Evolutionary conservation across 2,888 invertebrate species (phyloP).

Genomic region (Colostygia pectinataria): DNA sequence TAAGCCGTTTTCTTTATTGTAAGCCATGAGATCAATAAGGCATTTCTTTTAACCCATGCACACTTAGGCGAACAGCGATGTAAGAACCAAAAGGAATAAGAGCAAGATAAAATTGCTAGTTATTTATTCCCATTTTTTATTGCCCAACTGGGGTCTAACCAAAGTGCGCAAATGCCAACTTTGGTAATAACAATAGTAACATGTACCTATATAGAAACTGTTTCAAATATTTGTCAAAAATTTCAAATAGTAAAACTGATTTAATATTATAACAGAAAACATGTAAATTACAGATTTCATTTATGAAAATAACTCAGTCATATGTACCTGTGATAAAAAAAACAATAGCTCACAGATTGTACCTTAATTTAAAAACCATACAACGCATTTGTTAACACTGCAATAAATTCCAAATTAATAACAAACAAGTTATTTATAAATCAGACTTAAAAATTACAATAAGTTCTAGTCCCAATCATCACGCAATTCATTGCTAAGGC

Average conservation of each 20-base stretch:
- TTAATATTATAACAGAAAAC: neutral
- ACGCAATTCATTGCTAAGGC: conserved; percentile 8
- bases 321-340: neutral
- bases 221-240: conserved; percentile 7
- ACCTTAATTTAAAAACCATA: neutral
- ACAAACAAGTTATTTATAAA: conserved; percentile 21
- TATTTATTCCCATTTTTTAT: no score
- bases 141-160: neutral
- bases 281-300: conserved; percentile 1
- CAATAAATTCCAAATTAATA: conserved; percentile 20
- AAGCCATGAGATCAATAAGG: conserved; percentile 16
- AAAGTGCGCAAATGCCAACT: conserved; percentile 1
- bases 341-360: neutral
- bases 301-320: conserved; percentile 3
- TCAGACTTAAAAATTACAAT: conserved; percentile 23
- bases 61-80: no score
- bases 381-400: conserved; percentile 9
- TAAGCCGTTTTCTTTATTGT: neutral
- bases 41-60: neutral
- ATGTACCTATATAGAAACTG: neutral
- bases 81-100: no score
- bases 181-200: conserved; percentile 3
- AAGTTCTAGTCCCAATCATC: conserved; percentile 11
- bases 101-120: no score
- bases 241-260: neutral